These are phyloP conservation scores for Gobio gobio DNA, from an alignment of 2,113 vertebrate genomes.

Conservation along the genomic window DNA sequence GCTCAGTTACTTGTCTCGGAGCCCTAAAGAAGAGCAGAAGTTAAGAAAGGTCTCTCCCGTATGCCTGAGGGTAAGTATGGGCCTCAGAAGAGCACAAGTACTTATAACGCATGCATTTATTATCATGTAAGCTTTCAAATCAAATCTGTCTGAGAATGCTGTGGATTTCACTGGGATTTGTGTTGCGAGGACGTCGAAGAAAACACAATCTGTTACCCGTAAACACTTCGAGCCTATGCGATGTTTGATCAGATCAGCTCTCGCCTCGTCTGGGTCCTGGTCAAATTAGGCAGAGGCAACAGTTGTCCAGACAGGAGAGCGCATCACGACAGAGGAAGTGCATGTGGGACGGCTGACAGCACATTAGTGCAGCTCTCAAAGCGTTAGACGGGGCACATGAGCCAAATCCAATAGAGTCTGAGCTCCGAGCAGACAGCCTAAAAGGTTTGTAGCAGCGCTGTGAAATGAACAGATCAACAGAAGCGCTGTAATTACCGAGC, in stretches of 20 bases:
- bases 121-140: background rate
- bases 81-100: background rate
- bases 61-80: conserved; percentile 42
- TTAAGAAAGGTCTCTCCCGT: background rate
- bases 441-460: conserved; percentile 56
- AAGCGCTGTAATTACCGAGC: conserved; percentile 60
- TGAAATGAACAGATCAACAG: conserved; percentile 59
- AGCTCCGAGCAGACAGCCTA: conserved; percentile 51
- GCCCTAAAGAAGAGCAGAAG: conserved; percentile 27
- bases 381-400: conserved; percentile 54
- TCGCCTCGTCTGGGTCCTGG: conserved; percentile 22
- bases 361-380: conserved; percentile 26
- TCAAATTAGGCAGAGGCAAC: conserved; percentile 24
- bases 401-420: conserved; percentile 63
- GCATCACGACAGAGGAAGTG: conserved; percentile 32
- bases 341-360: conserved; percentile 7
- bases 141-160: background rate
- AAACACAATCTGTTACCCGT: background rate
- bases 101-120: background rate
- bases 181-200: background rate
- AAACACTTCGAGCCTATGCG: background rate
- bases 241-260: background rate
- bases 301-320: conserved; percentile 10
- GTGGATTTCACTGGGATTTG: background rate
- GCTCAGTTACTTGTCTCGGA: conserved; percentile 17